Conservation (phyloP, 1,140 invertebrate species). For the Dendroctonus valens region DNA sequence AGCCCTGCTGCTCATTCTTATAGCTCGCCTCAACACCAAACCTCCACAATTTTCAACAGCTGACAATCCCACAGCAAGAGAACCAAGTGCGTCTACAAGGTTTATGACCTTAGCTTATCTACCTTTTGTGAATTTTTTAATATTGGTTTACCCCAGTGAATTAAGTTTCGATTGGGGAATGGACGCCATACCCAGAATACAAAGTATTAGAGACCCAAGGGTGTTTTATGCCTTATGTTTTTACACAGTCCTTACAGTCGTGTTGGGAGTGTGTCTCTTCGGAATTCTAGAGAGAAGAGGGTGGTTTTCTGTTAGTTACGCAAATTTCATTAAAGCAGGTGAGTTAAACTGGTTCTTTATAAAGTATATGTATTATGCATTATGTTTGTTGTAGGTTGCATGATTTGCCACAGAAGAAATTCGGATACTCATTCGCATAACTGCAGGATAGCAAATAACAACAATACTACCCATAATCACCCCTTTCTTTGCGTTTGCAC, state of each 20-base stretch:
- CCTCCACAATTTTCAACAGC: conserved; percentile 80
- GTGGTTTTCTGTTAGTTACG: conserved; percentile 1
- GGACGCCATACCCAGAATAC: conserved; percentile 84
- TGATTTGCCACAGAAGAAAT: conserved; percentile 55
- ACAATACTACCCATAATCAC: conserved; percentile 49
- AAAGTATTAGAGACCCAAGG: conserved; percentile 67
- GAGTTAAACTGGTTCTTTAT: background rate
- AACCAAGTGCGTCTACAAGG: conserved; percentile 67
- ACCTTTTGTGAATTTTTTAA: conserved; percentile 80
- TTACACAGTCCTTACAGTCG: conserved; percentile 56
- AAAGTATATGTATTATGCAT: background rate
- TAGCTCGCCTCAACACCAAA: conserved; percentile 61
- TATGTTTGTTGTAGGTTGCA: conserved; percentile 48
- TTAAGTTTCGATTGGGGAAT: conserved; percentile 96
- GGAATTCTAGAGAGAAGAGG: conserved; percentile 15
- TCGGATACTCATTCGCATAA: conserved; percentile 56
- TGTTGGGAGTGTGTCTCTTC: conserved; percentile 32
- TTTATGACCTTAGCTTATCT: conserved; percentile 85
- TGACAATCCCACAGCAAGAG: conserved; percentile 86
- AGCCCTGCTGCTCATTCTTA: conserved; percentile 46
- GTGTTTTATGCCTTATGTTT: conserved; percentile 72
- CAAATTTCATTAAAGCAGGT: conserved; percentile 10
- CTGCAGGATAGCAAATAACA: conserved; percentile 59
- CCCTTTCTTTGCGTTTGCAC: conserved; percentile 33
- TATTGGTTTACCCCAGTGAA: conserved; percentile 77